phyloP scores from a whole-genome alignment of 1,140 invertebrate genomes.

The Drosophila tsacasi region DNA sequence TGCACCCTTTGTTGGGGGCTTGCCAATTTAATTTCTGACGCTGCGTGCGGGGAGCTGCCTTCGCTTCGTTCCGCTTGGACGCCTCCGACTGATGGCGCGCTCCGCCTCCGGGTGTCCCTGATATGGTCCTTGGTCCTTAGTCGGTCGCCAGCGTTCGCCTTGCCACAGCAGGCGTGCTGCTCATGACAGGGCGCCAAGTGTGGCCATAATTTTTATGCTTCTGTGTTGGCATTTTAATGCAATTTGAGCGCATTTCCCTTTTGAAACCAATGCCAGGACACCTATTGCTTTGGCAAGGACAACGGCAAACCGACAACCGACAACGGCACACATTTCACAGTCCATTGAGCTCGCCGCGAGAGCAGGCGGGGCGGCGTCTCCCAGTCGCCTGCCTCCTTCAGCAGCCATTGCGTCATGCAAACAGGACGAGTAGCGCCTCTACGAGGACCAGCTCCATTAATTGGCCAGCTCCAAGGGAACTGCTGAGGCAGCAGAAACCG shows the following conservation, averaged over 20 bases:
- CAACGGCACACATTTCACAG: conserved; percentile 79
- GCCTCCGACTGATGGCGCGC: conserved; percentile 69
- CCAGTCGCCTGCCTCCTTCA: conserved; percentile 52
- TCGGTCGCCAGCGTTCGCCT: conserved; percentile 11
- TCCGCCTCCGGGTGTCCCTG: conserved; percentile 23
- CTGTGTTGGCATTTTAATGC: conserved; percentile 82
- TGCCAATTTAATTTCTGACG: conserved; percentile 83
- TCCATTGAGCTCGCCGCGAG: conserved; percentile 64
- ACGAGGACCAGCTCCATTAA: conserved; percentile 54
- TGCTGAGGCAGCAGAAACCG: conserved; percentile 64
- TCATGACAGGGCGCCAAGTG: conserved; percentile 76
- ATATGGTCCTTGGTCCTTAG: conserved; percentile 20
- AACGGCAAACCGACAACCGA: conserved; percentile 53
- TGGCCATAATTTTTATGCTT: conserved; percentile 82
- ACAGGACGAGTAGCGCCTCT: conserved; percentile 51
- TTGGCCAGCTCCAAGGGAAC: conserved; percentile 53
- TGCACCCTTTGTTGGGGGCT: conserved; percentile 69
- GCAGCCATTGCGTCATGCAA: conserved; percentile 69
- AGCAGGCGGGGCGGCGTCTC: conserved; percentile 48
- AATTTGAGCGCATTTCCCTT: conserved; percentile 82
- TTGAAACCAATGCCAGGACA: conserved; percentile 84
- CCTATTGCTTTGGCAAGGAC: conserved; percentile 82
- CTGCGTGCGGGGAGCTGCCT: conserved; percentile 71
- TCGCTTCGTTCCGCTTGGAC: conserved; percentile 82
- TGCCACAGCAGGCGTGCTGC: conserved; percentile 77